Conservation (phyloP, 2,113 vertebrate genomes). For the Maylandia zebra region DNA sequence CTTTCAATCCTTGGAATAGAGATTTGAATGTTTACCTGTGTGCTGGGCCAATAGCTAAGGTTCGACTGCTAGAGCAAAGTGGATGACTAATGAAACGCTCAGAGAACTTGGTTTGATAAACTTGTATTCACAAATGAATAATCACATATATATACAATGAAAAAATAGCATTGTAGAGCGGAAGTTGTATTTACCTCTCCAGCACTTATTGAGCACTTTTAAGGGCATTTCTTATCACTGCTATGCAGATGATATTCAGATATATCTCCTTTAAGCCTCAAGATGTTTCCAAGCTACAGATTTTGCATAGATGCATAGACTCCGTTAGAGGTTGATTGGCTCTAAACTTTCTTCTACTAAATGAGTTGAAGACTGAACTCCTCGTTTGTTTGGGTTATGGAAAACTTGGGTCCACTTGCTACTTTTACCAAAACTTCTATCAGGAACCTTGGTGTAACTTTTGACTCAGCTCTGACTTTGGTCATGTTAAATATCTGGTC, state of each 20-base stretch:
- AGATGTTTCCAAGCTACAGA: not conserved
- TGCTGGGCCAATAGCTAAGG: not conserved
- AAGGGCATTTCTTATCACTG: not conserved
- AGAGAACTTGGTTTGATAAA: not conserved
- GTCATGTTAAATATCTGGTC: not conserved
- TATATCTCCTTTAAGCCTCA: not conserved
- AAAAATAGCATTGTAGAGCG: not conserved
- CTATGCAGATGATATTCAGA: not conserved
- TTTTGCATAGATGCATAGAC: not conserved
- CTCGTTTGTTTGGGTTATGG: not conserved
- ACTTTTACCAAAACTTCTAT: not conserved
- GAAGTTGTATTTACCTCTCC: not conserved
- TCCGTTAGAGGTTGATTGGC: not conserved
- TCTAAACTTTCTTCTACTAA: not conserved
- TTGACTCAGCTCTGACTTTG: not conserved
- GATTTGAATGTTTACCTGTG: not conserved
- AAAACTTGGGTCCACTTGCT: not conserved
- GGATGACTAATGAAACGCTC: not conserved
- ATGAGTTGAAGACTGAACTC: not conserved
- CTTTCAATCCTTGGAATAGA: not conserved
- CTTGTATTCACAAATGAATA: not conserved
- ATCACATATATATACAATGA: not conserved
- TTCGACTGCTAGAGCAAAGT: accelerated
- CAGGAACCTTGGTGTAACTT: not conserved
- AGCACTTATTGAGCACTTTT: not conserved